phyloP scores from a whole-genome alignment of 2,888 invertebrate genomes.

The Calameuta filiformis region DNA sequence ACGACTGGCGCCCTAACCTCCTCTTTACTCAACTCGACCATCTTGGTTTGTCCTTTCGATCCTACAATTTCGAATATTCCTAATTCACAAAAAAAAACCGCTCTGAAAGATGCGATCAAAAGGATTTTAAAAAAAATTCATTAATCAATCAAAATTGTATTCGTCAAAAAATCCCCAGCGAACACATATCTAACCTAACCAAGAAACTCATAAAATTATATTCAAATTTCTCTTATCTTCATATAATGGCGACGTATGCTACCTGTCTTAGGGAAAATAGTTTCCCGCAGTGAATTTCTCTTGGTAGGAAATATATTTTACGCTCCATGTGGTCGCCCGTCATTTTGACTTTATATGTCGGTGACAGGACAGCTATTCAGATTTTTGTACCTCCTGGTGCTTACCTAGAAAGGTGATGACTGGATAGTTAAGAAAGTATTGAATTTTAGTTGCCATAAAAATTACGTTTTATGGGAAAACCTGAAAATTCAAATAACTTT shows the following conservation, averaged over 20 bases:
- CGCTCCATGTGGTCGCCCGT: neutral
- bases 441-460: conserved; percentile 14
- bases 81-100: neutral
- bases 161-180: neutral
- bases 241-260: neutral
- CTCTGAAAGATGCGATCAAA: neutral
- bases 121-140: neutral
- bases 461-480: conserved; percentile 12
- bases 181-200: neutral
- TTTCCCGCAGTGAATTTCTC: conserved; percentile 14
- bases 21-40: neutral
- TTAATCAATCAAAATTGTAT: neutral
- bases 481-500: neutral
- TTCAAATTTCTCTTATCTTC: neutral
- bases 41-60: neutral
- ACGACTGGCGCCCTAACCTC: conserved; percentile 23
- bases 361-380: conserved; percentile 14
- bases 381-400: conserved; percentile 14
- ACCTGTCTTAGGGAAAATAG: conserved; percentile 15
- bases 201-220: neutral
- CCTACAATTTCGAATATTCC: neutral
- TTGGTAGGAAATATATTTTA: conserved; percentile 16
- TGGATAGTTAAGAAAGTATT: conserved; percentile 15
- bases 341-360: conserved; percentile 12
- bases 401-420: conserved; percentile 21